Conservation (phyloP, 2,888 invertebrate genomes). For the Heliconius aoede region DNA sequence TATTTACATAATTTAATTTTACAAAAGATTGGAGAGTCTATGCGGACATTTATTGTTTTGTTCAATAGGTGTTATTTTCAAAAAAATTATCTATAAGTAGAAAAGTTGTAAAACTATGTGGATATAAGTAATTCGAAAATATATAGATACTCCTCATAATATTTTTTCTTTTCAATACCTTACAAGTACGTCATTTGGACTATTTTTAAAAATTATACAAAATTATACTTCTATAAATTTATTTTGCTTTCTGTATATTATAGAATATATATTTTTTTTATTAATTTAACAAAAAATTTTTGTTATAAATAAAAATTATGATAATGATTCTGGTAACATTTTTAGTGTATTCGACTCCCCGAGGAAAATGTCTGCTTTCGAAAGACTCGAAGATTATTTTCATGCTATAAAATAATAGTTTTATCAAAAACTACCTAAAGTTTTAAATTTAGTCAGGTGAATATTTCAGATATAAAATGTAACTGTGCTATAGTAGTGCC, state of each 20-base stretch:
- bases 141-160: too few species aligned
- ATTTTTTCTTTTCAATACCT: too few species aligned
- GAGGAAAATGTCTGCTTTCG: constrained; percentile 79
- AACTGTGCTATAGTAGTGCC: constrained; percentile 59
- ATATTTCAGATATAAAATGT: constrained; percentile 56
- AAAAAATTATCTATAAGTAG: neutral
- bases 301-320: neutral
- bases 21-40: neutral
- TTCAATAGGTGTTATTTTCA: neutral
- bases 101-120: too few species aligned
- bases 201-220: neutral
- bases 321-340: constrained; percentile 34
- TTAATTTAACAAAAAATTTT: neutral
- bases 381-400: constrained; percentile 71
- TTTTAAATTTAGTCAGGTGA: constrained; percentile 70
- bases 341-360: constrained; percentile 58
- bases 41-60: neutral
- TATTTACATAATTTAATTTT: neutral
- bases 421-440: constrained; percentile 60
- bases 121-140: too few species aligned
- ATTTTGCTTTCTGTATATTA: neutral
- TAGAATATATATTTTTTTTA: neutral
- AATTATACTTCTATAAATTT: neutral
- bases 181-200: neutral
- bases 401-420: constrained; percentile 67